Percentiles rank a stretch among this genome's conserved stretches.
Evolutionary conservation across 2,888 invertebrate genomes (phyloP).

Genomic region (Carcina quercana): DNA sequence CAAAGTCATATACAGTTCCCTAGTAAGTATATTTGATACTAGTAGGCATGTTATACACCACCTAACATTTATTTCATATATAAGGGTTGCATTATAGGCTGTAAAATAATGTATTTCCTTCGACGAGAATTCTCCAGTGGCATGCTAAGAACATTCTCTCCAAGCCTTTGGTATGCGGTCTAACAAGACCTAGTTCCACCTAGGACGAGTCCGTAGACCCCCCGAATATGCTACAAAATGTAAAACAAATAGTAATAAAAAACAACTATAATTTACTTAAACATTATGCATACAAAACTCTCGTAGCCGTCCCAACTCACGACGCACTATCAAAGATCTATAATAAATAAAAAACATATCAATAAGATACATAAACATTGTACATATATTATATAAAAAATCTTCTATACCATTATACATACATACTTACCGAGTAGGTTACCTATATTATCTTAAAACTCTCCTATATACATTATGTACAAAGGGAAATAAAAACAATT

Average conservation of each 20-base stretch:
- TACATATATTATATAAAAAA: slow-evolving; percentile 64
- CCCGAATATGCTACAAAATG: slow-evolving; percentile 45
- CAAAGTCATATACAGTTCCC: too few species aligned
- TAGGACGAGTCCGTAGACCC: slow-evolving; percentile 35
- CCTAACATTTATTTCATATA: too few species aligned
- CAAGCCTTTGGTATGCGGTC: too few species aligned
- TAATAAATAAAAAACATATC: slow-evolving; percentile 63
- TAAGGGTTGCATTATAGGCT: too few species aligned
- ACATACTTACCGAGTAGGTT: slow-evolving; percentile 46
- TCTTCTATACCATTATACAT: slow-evolving; percentile 53
- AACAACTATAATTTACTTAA: slow-evolving; percentile 72
- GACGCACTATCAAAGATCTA: slow-evolving; percentile 48
- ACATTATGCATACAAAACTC: slow-evolving; percentile 70
- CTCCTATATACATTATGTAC: slow-evolving; percentile 73
- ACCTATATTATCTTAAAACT: slow-evolving; percentile 48
- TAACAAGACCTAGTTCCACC: slow-evolving; percentile 42
- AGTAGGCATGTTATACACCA: too few species aligned
- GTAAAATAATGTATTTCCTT: too few species aligned
- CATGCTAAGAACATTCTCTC: too few species aligned
- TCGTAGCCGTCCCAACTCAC: slow-evolving; percentile 51
- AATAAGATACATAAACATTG: slow-evolving; percentile 63
- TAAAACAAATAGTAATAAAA: slow-evolving; percentile 64
- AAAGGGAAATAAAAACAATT: slow-evolving; percentile 73
- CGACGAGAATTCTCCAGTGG: too few species aligned
- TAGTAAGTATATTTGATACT: too few species aligned